Evolutionary conservation across 2,888 invertebrate species (phyloP), one percentile per base, ranked within the genome.

Genomic region (Agrotis clavis): DNA sequence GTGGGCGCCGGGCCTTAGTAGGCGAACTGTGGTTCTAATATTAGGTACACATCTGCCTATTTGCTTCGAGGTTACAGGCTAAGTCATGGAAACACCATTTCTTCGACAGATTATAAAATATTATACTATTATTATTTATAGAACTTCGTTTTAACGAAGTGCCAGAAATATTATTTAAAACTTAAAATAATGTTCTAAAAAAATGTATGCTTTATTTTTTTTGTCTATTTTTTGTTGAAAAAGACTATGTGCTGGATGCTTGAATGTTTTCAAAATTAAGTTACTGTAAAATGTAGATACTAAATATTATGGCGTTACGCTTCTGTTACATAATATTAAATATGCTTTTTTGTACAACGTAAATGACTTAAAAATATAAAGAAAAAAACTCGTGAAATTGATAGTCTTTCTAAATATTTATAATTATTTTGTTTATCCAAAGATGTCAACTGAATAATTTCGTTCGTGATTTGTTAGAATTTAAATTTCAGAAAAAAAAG

Each of bases 161-260:
- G 86, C 82, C 88, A 88, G 86, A 86, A 79, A 68, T 53, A 53
- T 67, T 67, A 61, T 72, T 19, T 30, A 45, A 25, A 60, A 21
- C 5, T 35, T 35, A 9, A 14, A 13, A 57, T 63, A 48, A 16
- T 11, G 7, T 21, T 41, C 2, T 7, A 61, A 30, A 48, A 62
- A 50, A 14, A 19, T 47, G 11, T 48, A n/a, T 60, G 9, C 3
- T 25, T 67, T 45, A 48, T 74, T 59, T 35, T 74, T 68, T 41
- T 47, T 59, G 16, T 45, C 5, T 71, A 41, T 59, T 21, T 66
- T 51, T 25, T 48, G 30, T 11, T n/a, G 47, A n/a, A 47, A 66
- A 41, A 67, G 18, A 51, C 47, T 57, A 63, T 54, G 47, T n/a
- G n/a, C 18, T 57, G 35, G 48, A 60, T 53, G 53, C 30, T 70